These are phyloP conservation scores for Grammomys dolichurus DNA, from an alignment of 2,113 vertebrate species.

Conservation along the genomic window DNA sequence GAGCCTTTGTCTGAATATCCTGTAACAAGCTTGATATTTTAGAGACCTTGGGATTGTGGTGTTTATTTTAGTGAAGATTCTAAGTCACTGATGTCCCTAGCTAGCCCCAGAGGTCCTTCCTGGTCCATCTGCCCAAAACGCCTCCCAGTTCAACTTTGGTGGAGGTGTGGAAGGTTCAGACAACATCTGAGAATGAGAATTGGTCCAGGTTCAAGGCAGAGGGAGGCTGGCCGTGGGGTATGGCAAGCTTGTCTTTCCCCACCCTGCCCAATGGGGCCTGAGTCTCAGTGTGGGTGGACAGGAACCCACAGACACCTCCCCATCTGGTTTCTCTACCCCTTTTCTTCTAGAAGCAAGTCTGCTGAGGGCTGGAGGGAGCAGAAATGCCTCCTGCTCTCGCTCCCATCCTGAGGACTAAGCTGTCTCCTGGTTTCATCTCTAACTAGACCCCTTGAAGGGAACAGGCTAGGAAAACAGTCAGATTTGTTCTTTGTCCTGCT, in stretches of 20 bases:
- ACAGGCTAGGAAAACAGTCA: neutral
- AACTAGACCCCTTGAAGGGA: neutral
- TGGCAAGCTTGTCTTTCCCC: neutral
- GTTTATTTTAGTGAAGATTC: neutral
- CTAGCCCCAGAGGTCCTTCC: neutral
- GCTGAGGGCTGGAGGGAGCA: neutral
- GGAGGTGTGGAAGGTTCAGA: neutral
- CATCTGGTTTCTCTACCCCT: neutral
- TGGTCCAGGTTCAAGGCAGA: neutral
- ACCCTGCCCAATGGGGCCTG: neutral
- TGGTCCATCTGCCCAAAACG: neutral
- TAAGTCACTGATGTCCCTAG: neutral
- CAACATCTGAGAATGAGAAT: neutral
- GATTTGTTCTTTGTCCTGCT: neutral
- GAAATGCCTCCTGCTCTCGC: neutral
- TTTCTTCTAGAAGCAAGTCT: neutral
- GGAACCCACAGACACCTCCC: neutral
- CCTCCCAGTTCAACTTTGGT: neutral
- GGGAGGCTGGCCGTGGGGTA: neutral
- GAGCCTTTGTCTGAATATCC: neutral
- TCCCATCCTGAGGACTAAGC: neutral
- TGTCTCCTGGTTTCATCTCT: neutral
- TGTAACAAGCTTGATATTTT: neutral
- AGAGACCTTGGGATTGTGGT: neutral
- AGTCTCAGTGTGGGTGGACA: neutral